These are phyloP conservation scores for Gavialis gangeticus DNA, from an alignment of 2,113 vertebrate species.

Conservation along the genomic window DNA sequence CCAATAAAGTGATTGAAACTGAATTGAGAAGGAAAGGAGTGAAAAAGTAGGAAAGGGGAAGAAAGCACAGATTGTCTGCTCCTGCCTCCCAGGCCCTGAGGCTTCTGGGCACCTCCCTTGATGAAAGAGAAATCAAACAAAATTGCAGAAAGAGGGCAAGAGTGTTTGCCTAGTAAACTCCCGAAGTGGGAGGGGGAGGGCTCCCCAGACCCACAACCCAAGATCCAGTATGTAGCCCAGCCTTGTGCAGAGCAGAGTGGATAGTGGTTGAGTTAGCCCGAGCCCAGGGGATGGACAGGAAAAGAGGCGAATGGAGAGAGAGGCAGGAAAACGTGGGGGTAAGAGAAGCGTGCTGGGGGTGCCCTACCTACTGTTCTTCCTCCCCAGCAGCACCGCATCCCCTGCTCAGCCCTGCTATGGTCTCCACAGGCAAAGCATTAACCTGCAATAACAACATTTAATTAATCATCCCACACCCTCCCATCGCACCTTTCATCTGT, in stretches of 20 bases:
- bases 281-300: constrained; percentile 34
- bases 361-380: constrained; percentile 41
- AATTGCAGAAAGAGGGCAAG: constrained; percentile 78
- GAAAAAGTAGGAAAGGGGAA: constrained; percentile 68
- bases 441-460: constrained; percentile 76
- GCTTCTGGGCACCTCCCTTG: constrained; percentile 80
- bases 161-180: constrained; percentile 73
- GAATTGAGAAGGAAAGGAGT: constrained; percentile 36
- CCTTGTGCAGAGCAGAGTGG: constrained; percentile 48
- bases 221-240: constrained; percentile 61
- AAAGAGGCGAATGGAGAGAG: constrained; percentile 65
- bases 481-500: constrained; percentile 72
- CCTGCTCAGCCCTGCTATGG: constrained; percentile 61
- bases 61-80: constrained; percentile 69
- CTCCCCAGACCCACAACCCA: constrained; percentile 65
- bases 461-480: constrained; percentile 77
- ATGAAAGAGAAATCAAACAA: constrained; percentile 79
- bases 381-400: constrained; percentile 37
- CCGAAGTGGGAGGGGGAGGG: constrained; percentile 48
- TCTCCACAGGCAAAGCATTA: constrained; percentile 70
- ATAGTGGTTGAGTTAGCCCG: constrained; percentile 48
- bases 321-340: constrained; percentile 19
- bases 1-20: constrained; percentile 62
- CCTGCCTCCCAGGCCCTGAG: constrained; percentile 72
- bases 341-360: constrained; percentile 37